Base-by-base conservation (phyloP, 1,140 invertebrate genomes). In the Megathymus violae region DNA sequence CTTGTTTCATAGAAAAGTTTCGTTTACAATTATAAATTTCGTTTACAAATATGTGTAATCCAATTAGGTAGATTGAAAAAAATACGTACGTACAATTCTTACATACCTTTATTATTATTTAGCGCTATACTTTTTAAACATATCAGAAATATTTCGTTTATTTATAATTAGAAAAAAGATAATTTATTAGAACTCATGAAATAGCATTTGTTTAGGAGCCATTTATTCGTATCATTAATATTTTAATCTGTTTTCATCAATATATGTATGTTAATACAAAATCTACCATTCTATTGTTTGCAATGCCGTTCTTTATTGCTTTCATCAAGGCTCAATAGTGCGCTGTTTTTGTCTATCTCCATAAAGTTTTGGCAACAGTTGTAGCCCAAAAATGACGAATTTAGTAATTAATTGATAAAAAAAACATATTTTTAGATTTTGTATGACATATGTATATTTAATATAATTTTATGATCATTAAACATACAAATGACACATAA, bases 381-480 rank as follows among this genome's bases (percentile, higher is more conserved):
- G 40, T 58, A 44, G 40, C 22, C 40, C 40, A 15, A 10, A 46
- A 58, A 46, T 22, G 25, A 58, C 54, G 54, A 58, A 58, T 58
- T 58, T 58, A 58, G 44, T 43, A 44, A 31, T 44, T 56, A 56
- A 41, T 54, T 43, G 43, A 38, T 19, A n/a, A n/a, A n/a, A 34
- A 16, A 46, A 58, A 34, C 5, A 25, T 58, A 46, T 58, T 44
- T 46, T 62, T 69, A 64, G 51, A 65, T 65, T 69, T 62, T 65
- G 67, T 69, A 69, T 62, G 51, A 69, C 54, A 63, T 63, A 58
- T 68, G 59, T 60, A 52, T 69, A 60, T 69, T 46, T 64, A 44
- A 51, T 22, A 41, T 43, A 54, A 56, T 64, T 64, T 63, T 64
- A 56, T 44, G 43, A 34, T 44, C 46, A 34, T 31, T 43, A 41